A percentile compares a stretch with the other conserved stretches of the same genome.
These are phyloP conservation scores for Lepidurus arcticus DNA, from an alignment of 1,140 invertebrate genomes.

Conservation along the genomic window DNA sequence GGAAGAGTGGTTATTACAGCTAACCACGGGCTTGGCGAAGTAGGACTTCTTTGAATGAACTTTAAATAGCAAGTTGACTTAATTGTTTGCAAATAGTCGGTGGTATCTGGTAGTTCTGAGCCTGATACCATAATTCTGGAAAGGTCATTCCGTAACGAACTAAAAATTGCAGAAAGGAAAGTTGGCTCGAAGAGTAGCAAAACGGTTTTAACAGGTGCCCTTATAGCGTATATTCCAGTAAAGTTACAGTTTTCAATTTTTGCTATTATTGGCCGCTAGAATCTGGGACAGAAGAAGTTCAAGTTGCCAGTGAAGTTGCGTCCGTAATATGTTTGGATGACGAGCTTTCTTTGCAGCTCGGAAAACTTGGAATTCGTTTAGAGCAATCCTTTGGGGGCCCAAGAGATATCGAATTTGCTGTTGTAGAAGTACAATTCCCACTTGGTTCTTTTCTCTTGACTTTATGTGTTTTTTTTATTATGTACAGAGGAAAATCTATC, in stretches of 20 bases:
- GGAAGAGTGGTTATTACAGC: slow-evolving; percentile 63
- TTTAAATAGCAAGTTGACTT: slow-evolving; percentile 15
- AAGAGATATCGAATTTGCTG: slow-evolving; percentile 71
- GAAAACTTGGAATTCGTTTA: slow-evolving; percentile 50
- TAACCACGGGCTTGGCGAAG: slow-evolving; percentile 75
- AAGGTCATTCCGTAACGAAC: slow-evolving; percentile 46
- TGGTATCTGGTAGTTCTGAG: slow-evolving; percentile 66
- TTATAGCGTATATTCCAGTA: no score
- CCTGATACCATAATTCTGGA: slow-evolving; percentile 63
- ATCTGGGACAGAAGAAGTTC: slow-evolving; percentile 39
- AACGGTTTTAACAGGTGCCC: slow-evolving; percentile 45
- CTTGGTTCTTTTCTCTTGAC: not conserved
- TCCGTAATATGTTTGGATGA: slow-evolving; percentile 36
- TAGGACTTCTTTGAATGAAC: slow-evolving; percentile 40
- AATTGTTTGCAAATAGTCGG: slow-evolving; percentile 40
- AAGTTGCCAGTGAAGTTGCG: slow-evolving; percentile 34
- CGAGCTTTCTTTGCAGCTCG: slow-evolving; percentile 37
- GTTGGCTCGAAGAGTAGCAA: slow-evolving; percentile 55
- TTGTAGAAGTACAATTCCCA: slow-evolving; percentile 46
- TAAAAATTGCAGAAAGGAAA: slow-evolving; percentile 48
- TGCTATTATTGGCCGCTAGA: slow-evolving; percentile 39
- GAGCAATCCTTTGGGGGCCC: slow-evolving; percentile 59
- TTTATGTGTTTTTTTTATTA: not conserved
- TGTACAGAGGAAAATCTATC: slow-evolving; percentile 51
- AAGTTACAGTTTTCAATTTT: no score